Base-by-base conservation (phyloP, 92 coral and sea anemone species). In the Diadumene lineata region DNA sequence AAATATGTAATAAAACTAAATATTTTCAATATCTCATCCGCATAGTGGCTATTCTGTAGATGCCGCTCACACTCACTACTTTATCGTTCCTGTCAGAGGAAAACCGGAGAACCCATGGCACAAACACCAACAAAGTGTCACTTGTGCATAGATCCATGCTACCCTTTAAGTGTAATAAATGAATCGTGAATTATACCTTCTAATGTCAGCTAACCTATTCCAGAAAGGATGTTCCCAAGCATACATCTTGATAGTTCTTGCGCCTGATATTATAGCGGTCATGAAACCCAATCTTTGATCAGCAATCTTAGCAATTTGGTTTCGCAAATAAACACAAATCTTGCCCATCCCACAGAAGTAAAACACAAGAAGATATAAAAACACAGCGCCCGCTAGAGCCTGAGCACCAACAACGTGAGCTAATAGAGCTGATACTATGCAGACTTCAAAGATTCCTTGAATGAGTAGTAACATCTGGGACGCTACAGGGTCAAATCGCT, bases 401-500 rank as follows among this genome's bases (percentile, higher is more conserved):
- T 61, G 84, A 55, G 29, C 18, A 48, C 84, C 84, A 57, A 79
- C 78, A 43, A 71, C 58, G 56, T 79, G 66, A 10, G 56, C 70
- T 38, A 79, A 60, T 0, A 79, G 78, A 17, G 60, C 46, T 48
- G 77, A 60, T 0, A 72, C 78, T 46, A 69, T 44, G 7, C 26
- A 60, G 21, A 79, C 67, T 57, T 79, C 84, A 34, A 79, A 79
- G 26, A 71, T 46, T 1, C 77, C 77, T 64, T 79, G 84, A 17
- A 70, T 25, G 53, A 79, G 51, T 11, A 70, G 78, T 16, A 62
- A 70, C 24, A 79, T 70, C 38, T 79, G 77, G 34, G 57, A 62
- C 31, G 73, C 84, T 0, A 79, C 77, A 50, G 77, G 84, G 73
- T 79, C 84, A 63, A 79, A 79, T 68, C 84, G 74, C 60, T 79